Percentiles rank a stretch among this genome's conserved stretches.
Conservation (phyloP, 2,113 vertebrate genomes). For the Oriolus oriolus region DNA sequence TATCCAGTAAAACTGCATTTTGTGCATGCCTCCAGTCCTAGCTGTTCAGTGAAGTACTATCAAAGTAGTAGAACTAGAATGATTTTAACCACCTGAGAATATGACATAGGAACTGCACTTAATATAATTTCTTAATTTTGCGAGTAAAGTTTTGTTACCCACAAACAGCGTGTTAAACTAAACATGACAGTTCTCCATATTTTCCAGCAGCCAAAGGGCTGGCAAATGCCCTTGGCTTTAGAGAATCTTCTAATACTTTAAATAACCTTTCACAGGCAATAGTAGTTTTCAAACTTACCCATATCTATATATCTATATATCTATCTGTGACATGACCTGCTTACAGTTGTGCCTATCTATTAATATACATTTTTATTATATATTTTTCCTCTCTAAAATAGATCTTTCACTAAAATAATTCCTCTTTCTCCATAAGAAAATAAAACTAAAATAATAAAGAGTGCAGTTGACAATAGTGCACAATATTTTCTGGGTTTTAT, state of each 20-base stretch:
- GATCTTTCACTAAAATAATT: not conserved
- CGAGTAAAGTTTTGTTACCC: not conserved
- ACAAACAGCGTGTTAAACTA: not conserved
- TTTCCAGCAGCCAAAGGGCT: not conserved
- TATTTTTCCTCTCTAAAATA: not conserved
- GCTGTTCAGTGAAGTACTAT: not conserved
- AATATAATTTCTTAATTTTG: not conserved
- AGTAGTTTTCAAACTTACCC: not conserved
- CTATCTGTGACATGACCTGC: not conserved
- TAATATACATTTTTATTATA: not conserved
- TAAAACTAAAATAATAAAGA: not conserved
- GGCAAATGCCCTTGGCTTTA: not conserved
- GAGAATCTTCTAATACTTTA: not conserved
- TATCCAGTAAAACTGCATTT: not conserved
- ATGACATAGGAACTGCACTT: not conserved
- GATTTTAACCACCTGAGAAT: not conserved
- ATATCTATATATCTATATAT: not conserved
- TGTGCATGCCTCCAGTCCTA: not conserved
- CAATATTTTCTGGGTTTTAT: not conserved
- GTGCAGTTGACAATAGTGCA: not conserved
- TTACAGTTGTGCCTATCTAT: not conserved
- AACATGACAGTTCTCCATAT: not conserved
- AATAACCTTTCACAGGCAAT: not conserved
- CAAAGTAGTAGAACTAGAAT: not conserved
- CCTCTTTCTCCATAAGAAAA: not conserved